A percentile compares a stretch with the other conserved stretches of the same genome.
Evolutionary conservation across 2,113 vertebrate genomes (phyloP).

Genomic region (Laticauda colubrina): DNA sequence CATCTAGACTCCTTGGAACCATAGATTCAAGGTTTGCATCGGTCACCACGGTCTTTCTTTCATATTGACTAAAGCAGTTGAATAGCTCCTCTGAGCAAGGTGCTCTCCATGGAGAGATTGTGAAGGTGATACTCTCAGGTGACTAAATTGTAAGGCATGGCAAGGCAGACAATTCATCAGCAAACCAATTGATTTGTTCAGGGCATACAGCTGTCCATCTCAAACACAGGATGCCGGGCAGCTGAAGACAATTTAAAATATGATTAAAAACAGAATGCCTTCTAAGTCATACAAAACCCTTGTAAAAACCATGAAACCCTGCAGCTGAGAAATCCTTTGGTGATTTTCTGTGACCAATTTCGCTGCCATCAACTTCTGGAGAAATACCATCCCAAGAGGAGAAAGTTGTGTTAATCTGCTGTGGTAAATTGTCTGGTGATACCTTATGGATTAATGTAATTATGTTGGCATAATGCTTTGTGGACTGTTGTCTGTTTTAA

Average conservation of each 20-base stretch:
- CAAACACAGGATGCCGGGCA: not conserved
- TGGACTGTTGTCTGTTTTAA: not conserved
- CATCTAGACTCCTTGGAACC: constrained; percentile 45
- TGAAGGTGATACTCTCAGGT: rapidly evolving
- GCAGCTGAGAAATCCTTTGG: not conserved
- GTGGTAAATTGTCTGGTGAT: not conserved
- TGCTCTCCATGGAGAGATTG: not conserved
- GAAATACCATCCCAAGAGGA: not conserved
- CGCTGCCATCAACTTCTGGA: no score
- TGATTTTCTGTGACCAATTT: not conserved
- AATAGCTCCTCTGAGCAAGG: not conserved
- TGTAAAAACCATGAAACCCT: not conserved
- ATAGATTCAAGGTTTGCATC: not conserved
- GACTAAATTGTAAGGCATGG: not conserved
- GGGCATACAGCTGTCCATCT: not conserved
- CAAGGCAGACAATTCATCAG: rapidly evolving
- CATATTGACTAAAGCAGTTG: not conserved
- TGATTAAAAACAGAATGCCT: not conserved
- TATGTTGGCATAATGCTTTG: not conserved
- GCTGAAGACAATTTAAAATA: not conserved
- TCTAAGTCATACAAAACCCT: not conserved
- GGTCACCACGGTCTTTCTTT: constrained; percentile 32
- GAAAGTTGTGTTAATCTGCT: not conserved
- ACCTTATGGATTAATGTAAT: not conserved
- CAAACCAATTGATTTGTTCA: not conserved